These are phyloP conservation scores for Girardinus metallicus DNA, from an alignment of 2,797 vertebrate genomes.

Conservation along the genomic window DNA sequence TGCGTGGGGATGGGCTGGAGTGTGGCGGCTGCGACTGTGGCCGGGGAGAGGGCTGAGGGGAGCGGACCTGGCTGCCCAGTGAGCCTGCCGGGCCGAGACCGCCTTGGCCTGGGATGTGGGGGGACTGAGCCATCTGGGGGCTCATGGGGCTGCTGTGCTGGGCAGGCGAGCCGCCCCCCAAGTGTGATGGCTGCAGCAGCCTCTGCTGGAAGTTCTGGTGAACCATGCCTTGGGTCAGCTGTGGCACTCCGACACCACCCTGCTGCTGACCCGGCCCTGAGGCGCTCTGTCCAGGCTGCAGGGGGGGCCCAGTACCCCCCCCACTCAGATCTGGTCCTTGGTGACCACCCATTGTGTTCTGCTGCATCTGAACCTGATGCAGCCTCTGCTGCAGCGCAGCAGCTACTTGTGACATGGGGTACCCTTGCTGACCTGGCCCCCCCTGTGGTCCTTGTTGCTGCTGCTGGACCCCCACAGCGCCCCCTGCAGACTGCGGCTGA, in stretches of 20 bases:
- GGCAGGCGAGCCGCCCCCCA: constrained; percentile 87
- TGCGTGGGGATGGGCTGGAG: constrained; percentile 96
- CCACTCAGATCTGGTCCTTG: constrained; percentile 73
- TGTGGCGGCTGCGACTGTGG: constrained; percentile 94
- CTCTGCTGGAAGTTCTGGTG: constrained; percentile 91
- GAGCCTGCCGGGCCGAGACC: constrained; percentile 83
- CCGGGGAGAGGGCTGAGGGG: constrained; percentile 93
- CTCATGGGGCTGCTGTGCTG: constrained; percentile 96
- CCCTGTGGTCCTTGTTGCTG: constrained; percentile 78
- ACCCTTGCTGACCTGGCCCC: constrained; percentile 75
- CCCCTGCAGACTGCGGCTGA: constrained; percentile 71
- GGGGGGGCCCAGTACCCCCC: constrained; percentile 63
- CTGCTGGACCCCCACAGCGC: constrained; percentile 78
- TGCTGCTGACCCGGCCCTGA: constrained; percentile 81
- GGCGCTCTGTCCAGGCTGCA: constrained; percentile 71
- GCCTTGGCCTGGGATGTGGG: constrained; percentile 92
- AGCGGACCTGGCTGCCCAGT: constrained; percentile 95
- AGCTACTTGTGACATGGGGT: constrained; percentile 79
- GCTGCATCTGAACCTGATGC: constrained; percentile 85
- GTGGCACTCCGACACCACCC: constrained; percentile 47
- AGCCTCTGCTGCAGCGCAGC: constrained; percentile 86
- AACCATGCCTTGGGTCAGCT: constrained; percentile 79
- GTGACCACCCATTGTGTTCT: constrained; percentile 87
- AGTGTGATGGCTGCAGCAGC: constrained; percentile 91
- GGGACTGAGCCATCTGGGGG: constrained; percentile 89